phyloP scores from a whole-genome alignment of 1,140 invertebrate species.

The Macrosteles quadrilineatus region DNA sequence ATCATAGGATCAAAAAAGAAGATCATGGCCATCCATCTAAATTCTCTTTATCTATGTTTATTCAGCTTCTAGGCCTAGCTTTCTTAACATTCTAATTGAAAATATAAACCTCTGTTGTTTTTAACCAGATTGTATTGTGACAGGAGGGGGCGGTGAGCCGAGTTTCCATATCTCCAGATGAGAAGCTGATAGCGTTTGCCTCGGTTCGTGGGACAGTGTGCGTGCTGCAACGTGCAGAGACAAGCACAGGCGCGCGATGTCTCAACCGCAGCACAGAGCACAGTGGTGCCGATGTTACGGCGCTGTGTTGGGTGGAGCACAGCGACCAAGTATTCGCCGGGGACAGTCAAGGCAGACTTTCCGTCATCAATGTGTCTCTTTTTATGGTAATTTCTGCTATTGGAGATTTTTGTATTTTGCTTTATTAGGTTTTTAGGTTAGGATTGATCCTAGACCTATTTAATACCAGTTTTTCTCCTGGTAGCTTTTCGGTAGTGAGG shows the following conservation, averaged over 20 bases:
- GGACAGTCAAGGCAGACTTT: slow-evolving; percentile 66
- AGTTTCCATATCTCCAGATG: slow-evolving; percentile 70
- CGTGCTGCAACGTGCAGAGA: slow-evolving; percentile 55
- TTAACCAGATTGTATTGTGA: too few species aligned
- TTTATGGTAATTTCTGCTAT: slow-evolving; percentile 67
- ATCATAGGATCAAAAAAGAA: too few species aligned
- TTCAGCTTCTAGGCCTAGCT: too few species aligned
- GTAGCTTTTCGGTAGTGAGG: too few species aligned
- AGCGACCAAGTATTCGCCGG: slow-evolving; percentile 65
- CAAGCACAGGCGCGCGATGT: slow-evolving; percentile 42
- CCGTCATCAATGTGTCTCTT: slow-evolving; percentile 62
- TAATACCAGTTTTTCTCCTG: too few species aligned
- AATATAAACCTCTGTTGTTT: too few species aligned
- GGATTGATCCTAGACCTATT: too few species aligned
- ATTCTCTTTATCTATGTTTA: too few species aligned
- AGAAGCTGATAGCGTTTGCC: slow-evolving; percentile 69
- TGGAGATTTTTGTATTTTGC: too few species aligned
- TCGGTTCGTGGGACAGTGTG: slow-evolving; percentile 61
- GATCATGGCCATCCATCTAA: too few species aligned
- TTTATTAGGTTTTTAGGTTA: too few species aligned
- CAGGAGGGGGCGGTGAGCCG: slow-evolving; percentile 71
- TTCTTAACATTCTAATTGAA: too few species aligned
- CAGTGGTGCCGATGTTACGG: slow-evolving; percentile 60
- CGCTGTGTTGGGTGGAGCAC: slow-evolving; percentile 64
- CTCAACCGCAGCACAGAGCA: slow-evolving; percentile 59